phyloP scores from a whole-genome alignment of 2,797 vertebrate species.

The Cichlasoma orientale region DNA sequence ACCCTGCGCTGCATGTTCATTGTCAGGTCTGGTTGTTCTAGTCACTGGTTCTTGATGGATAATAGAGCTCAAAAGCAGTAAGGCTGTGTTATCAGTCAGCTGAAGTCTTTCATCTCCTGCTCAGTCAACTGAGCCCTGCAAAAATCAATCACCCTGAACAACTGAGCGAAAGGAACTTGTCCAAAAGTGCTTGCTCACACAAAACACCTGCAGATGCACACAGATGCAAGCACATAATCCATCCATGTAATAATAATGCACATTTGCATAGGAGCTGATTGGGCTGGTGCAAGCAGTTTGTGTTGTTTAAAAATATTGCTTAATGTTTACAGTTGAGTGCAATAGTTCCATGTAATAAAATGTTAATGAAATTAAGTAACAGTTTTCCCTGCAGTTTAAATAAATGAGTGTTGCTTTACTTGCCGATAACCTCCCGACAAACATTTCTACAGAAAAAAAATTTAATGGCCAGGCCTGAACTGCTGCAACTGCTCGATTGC shows the following conservation, averaged over 20 bases:
- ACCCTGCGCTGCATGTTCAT: not conserved
- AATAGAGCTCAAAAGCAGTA: slow-evolving; percentile 8
- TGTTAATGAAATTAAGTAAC: not conserved
- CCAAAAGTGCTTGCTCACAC: not conserved
- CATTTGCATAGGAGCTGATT: not conserved
- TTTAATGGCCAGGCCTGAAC: not conserved
- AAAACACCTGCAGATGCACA: not conserved
- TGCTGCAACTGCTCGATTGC: not conserved
- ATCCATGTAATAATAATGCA: not conserved
- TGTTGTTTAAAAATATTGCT: not conserved
- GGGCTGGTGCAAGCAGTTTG: not conserved
- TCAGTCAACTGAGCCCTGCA: not conserved
- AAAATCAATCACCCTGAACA: slow-evolving; percentile 25
- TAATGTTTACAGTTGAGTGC: not conserved
- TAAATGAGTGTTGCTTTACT: not conserved
- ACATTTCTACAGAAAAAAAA: not conserved
- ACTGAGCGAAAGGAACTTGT: not conserved
- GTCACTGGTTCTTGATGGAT: slow-evolving; percentile 9
- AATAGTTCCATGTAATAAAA: not conserved
- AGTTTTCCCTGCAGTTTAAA: not conserved
- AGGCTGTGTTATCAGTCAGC: not conserved
- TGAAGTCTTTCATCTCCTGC: slow-evolving; percentile 21
- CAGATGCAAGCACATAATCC: not conserved
- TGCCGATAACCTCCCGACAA: not conserved
- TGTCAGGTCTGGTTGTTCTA: slow-evolving; percentile 4